Base-by-base conservation (phyloP, 2,888 invertebrate genomes). In the Rosalia funebris region DNA sequence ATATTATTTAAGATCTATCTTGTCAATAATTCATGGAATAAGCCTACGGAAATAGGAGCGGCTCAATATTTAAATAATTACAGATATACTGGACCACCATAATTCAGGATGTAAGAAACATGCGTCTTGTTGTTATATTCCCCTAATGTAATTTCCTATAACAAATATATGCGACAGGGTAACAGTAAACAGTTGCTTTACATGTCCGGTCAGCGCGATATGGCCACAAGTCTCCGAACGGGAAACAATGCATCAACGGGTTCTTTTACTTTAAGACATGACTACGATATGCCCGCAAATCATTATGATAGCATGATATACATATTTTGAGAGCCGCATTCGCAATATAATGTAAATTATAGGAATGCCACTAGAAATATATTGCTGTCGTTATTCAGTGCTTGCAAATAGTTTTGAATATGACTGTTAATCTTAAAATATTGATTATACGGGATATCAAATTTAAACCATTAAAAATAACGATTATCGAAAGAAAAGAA, bases 81-180 rank as follows among this genome's bases (percentile, higher is more conserved):
- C 0, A 4, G 16, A 15, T 14, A 39, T 39, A 2, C 10, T 12
- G 39, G 2, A n/a, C 57, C 62, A 52, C 47, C 45, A 63, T 63
- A 61, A 45, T 56, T 63, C 63, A 70, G 68, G 67, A 71, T 68
- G 64, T 72, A 68, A 68, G 69, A 64, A 69, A 66, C 68, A 63
- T 70, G 66, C 66, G 64, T 66, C 68, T 62, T 60, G 55, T 56
- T 63, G 56, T 57, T n/a, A n/a, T n/a, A 62, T 62, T 62, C 54
- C 64, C 66, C 57, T 69, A 67, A 72, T 59, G 70, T 73, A 77
- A 78, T 78, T 77, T 78, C 77, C 77, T 76, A 75, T 70, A 72
- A 75, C 75, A 75, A 75, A 73, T 72, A 74, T 71, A 71, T 70
- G 67, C 70, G 71, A 70, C 69, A 70, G 66, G 47, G 10, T 15